These are phyloP conservation scores for Dromiciops gliroides DNA, from an alignment of 2,113 vertebrate species.

Conservation along the genomic window DNA sequence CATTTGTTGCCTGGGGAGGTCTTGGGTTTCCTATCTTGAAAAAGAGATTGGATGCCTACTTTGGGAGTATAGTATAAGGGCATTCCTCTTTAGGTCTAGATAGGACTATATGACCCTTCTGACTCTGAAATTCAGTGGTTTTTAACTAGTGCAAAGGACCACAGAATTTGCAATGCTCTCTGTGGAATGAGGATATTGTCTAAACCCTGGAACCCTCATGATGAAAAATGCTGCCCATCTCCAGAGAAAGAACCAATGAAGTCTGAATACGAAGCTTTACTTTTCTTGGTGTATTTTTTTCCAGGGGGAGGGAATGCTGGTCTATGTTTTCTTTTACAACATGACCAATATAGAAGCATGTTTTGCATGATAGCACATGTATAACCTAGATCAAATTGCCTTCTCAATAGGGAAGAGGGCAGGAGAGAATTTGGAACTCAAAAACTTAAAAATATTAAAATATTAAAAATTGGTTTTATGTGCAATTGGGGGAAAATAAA, in stretches of 20 bases:
- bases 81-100: not conserved
- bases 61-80: not conserved
- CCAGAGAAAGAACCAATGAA: not conserved
- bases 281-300: not conserved
- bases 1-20: not conserved
- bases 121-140: not conserved
- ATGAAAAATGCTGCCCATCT: not conserved
- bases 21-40: not conserved
- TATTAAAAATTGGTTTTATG: not conserved
- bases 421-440: not conserved
- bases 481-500: not conserved
- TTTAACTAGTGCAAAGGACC: not conserved
- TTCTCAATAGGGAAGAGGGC: not conserved
- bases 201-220: not conserved
- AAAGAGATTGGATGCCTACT: not conserved
- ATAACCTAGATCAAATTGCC: not conserved
- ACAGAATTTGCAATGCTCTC: not conserved
- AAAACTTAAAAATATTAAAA: not conserved
- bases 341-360: not conserved
- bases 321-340: not conserved
- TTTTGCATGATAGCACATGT: not conserved
- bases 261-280: not conserved
- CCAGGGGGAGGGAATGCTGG: no score
- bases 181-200: not conserved
- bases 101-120: no score